Evolutionary conservation across 2,113 vertebrate genomes (phyloP).

Genomic region (Urocynchramus pylzowi): DNA sequence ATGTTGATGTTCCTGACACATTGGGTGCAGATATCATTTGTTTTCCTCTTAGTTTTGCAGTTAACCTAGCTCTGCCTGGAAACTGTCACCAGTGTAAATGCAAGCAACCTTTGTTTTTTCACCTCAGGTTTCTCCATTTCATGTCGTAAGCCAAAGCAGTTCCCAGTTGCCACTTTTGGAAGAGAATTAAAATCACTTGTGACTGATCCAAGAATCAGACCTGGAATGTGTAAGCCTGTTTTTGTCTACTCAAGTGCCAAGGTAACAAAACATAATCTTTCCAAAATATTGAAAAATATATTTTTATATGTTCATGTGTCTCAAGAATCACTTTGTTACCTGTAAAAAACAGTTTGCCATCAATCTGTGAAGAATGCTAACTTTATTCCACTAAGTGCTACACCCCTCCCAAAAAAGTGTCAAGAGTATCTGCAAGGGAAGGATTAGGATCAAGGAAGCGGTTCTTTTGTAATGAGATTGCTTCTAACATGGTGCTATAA

Average conservation of each 20-base stretch:
- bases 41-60: neutral
- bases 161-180: neutral
- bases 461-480: neutral
- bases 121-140: neutral
- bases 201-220: neutral
- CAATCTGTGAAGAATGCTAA: neutral
- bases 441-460: conserved; percentile 5
- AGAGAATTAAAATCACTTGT: neutral
- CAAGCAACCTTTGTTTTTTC: neutral
- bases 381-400: neutral
- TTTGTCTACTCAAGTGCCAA: neutral
- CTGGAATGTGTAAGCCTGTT: neutral
- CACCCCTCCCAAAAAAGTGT: neutral
- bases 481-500: conserved; percentile 18
- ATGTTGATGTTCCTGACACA: neutral
- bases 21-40: neutral
- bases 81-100: neutral
- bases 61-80: neutral
- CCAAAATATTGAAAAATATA: neutral
- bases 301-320: neutral
- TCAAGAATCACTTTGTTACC: neutral
- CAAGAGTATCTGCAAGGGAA: neutral
- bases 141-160: neutral
- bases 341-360: neutral
- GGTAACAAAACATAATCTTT: neutral